Conservation (phyloP, 23 tunicate species). For the Trididemnum miniatum region DNA sequence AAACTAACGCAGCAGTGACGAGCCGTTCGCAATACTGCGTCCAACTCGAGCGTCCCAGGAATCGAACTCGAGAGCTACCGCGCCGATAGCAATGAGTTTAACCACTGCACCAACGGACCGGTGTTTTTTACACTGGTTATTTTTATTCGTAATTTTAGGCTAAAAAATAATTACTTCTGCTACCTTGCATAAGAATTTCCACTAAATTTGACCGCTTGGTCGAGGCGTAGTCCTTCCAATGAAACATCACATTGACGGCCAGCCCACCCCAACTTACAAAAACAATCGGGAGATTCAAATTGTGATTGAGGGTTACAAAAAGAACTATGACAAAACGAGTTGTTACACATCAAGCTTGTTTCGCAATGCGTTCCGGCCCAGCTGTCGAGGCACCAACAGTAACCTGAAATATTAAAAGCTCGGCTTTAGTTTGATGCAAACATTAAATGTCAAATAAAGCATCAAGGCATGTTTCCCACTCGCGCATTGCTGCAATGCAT, state of each 20-base stretch:
- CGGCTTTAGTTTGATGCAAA: no score
- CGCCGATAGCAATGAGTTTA: no score
- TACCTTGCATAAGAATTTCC: slow-evolving; percentile 15
- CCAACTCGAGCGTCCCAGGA: no score
- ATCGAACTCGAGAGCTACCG: no score
- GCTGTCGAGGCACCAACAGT: neutral
- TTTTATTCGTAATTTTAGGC: neutral
- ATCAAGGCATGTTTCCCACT: no score
- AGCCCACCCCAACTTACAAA: slow-evolving; percentile 22
- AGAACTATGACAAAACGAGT: neutral
- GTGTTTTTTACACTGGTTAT: no score
- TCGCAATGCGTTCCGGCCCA: slow-evolving; percentile 11
- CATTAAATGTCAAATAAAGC: no score
- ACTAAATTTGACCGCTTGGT: neutral
- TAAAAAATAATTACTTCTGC: neutral
- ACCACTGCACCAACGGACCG: no score
- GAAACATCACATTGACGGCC: neutral
- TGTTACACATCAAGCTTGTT: neutral
- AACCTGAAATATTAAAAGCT: no score
- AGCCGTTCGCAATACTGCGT: no score
- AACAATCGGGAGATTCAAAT: neutral
- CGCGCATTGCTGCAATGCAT: no score
- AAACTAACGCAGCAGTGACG: no score
- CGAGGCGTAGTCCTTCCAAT: neutral
- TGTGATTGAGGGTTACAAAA: neutral